phyloP scores from a whole-genome alignment of 2,113 vertebrate species.

The Macheiramphus alcinus region DNA sequence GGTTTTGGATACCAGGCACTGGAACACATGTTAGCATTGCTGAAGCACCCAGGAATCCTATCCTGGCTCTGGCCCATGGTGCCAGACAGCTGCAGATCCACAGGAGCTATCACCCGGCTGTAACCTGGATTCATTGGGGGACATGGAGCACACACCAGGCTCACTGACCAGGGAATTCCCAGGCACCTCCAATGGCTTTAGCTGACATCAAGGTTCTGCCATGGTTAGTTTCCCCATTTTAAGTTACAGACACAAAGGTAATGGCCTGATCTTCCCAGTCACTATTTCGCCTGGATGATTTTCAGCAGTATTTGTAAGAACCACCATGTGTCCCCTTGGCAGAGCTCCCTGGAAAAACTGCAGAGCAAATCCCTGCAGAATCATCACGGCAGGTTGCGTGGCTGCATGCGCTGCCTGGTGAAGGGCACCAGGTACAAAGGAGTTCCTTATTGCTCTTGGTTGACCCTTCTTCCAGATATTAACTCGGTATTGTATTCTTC shows the following conservation, averaged over 20 bases:
- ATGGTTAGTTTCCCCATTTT: background rate
- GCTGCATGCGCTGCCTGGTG: background rate
- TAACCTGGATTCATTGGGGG: accelerated
- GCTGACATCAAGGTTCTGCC: background rate
- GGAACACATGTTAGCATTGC: background rate
- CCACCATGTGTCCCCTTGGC: background rate
- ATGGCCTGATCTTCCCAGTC: background rate
- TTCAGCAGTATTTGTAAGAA: background rate
- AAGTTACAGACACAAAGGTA: background rate
- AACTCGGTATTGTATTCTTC: background rate
- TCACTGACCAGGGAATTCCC: background rate
- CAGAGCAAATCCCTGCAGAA: background rate
- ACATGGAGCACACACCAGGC: background rate
- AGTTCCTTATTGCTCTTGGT: background rate
- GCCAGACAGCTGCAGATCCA: background rate
- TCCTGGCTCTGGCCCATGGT: background rate
- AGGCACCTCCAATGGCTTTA: background rate
- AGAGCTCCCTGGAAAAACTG: background rate
- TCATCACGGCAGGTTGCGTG: background rate
- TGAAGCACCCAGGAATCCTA: background rate
- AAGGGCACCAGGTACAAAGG: accelerated
- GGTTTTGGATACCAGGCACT: background rate
- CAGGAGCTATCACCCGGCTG: accelerated
- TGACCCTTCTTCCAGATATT: background rate
- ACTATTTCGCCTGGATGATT: accelerated